Evolutionary conservation across 2,797 vertebrate genomes (phyloP), one percentile per base, ranked within the genome.

Genomic region (Enoplosus armatus): DNA sequence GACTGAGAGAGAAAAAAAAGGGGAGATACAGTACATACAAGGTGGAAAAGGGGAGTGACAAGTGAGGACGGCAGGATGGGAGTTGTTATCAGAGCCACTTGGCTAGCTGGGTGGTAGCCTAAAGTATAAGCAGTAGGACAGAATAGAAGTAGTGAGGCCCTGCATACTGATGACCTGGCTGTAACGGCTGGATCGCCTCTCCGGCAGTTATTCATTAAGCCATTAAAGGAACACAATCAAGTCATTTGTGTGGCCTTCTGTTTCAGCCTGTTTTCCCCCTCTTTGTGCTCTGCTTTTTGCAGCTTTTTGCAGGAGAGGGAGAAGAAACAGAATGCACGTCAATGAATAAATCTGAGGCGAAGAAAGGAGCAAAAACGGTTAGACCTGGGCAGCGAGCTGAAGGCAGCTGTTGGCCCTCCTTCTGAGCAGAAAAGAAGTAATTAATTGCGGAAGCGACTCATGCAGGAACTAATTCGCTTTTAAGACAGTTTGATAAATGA

Each of bases 121-220:
- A n/a, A 35, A 61, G 77, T 43, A 48, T 14, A 77, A 85, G 79
- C 55, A 68, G 73, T 29, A 37, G 69, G 61, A 72, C 61, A 79
- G 85, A 85, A 79, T 11, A 78, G 79, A 80, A 80, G 75, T 12
- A 7, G 73, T 9, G 29, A 67, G 69, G 82, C 67, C 8, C 69
- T 43, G 93, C 92, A 94, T 94, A 92, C 90, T 92, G 92, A 94
- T 93, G 91, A 83, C 80, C 79, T 75, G 81, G 89, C 85, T 79
- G 48, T 72, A 90, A 85, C 82, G 87, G 83, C 85, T 86, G 84
- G 90, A 86, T 71, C 62, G 27, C 75, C 75, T 85, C 90, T 75
- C 86, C 74, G 85, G 87, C 91, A 91, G 85, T 93, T 92, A 90
- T 93, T 93, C 93, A 93, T 93, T 87, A 91, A 89, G 78, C 86